phyloP scores from a whole-genome alignment of 2,888 invertebrate species.

The Tholera decimalis region DNA sequence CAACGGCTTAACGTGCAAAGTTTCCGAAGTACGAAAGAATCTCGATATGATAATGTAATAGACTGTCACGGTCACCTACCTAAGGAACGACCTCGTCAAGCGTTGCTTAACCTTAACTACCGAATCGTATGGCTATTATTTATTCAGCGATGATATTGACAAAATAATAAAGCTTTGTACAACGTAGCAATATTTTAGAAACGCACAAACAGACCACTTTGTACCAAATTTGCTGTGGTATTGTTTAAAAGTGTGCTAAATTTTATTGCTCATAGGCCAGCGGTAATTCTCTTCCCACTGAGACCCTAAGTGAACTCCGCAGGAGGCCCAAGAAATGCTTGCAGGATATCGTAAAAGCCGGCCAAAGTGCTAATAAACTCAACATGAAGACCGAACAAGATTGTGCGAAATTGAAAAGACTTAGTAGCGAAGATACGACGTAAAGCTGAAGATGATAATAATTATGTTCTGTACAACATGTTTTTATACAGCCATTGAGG shows the following conservation, averaged over 20 bases:
- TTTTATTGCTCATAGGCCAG: constrained; percentile 21
- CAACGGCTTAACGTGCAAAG: too few species aligned
- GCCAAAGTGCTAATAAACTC: constrained; percentile 57
- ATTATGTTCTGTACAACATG: constrained; percentile 22
- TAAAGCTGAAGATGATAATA: constrained; percentile 15
- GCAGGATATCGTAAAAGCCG: constrained; percentile 54
- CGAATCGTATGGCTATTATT: too few species aligned
- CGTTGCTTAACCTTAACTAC: too few species aligned
- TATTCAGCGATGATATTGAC: background rate
- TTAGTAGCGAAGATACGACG: constrained; percentile 20
- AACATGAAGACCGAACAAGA: constrained; percentile 43
- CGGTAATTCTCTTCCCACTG: constrained; percentile 37
- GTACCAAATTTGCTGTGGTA: background rate
- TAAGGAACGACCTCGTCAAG: too few species aligned
- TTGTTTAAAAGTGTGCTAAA: constrained; percentile 21
- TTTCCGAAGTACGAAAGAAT: too few species aligned
- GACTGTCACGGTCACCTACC: too few species aligned
- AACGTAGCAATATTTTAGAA: background rate
- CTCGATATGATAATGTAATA: too few species aligned
- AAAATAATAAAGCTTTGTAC: background rate
- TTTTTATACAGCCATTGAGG: constrained; percentile 25
- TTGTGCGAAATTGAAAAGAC: constrained; percentile 47
- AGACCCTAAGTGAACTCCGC: constrained; percentile 26
- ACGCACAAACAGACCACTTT: background rate
- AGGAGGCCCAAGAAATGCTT: constrained; percentile 48